These are phyloP conservation scores for Drosophila busckii DNA, from an alignment of 1,140 invertebrate genomes.

Conservation along the genomic window DNA sequence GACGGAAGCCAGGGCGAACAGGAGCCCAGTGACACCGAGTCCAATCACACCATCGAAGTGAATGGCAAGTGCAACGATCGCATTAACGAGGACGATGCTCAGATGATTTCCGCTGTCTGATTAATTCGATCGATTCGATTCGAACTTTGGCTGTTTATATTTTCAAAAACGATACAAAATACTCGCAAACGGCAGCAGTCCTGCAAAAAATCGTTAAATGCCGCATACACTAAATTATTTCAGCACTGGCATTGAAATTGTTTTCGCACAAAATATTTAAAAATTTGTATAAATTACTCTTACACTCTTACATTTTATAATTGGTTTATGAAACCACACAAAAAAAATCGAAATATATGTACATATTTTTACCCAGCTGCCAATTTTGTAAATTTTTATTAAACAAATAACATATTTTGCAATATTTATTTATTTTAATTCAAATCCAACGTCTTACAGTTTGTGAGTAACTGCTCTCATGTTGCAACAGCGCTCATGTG, in stretches of 20 bases:
- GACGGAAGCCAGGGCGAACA: slow-evolving; percentile 38
- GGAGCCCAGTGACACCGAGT: slow-evolving; percentile 62
- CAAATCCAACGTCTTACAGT: no score
- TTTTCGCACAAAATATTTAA: no score
- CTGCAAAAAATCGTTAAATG: not conserved
- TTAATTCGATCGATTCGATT: not conserved
- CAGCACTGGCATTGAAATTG: no score
- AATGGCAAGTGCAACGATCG: slow-evolving; percentile 51
- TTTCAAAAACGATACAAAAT: slow-evolving; percentile 6
- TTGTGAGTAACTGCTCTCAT: no score
- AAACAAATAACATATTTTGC: not conserved
- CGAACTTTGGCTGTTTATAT: slow-evolving; percentile 32
- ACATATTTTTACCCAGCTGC: slow-evolving; percentile 57
- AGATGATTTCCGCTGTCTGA: slow-evolving; percentile 70
- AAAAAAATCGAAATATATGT: slow-evolving; percentile 61
- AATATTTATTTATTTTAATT: no score
- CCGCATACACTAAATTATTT: no score
- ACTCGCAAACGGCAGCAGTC: not conserved
- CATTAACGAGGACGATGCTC: slow-evolving; percentile 65
- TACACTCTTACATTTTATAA: slow-evolving; percentile 21
- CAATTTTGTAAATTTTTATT: not conserved
- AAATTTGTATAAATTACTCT: slow-evolving; percentile 58
- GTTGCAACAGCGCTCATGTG: no score
- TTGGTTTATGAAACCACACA: slow-evolving; percentile 61
- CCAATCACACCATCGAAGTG: slow-evolving; percentile 56